Percentiles rank a stretch among this genome's conserved stretches.
Conservation (phyloP, 92 coral and sea anemone genomes). For the Pocillopora grandis region DNA sequence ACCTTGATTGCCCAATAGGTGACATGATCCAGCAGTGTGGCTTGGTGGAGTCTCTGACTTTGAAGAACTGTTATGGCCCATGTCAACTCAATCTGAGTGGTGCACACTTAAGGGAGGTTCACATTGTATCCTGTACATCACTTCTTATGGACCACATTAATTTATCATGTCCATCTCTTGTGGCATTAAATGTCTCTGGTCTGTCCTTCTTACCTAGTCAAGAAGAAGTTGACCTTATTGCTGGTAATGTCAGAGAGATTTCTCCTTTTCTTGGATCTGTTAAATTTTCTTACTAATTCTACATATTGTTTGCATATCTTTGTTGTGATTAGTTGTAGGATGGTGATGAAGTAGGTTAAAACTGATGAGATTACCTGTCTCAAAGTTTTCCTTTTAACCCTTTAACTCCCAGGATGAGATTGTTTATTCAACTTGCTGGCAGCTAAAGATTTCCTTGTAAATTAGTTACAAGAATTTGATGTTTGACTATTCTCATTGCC, state of each 20-base stretch:
- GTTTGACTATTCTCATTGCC: too few relatives aligned
- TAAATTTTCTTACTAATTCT: conserved; percentile 52
- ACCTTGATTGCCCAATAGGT: conserved; percentile 62
- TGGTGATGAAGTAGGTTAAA: too few relatives aligned
- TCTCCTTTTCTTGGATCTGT: conserved; percentile 71
- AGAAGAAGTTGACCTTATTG: conserved; percentile 62
- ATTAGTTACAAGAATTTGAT: too few relatives aligned
- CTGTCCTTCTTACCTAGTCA: conserved; percentile 66
- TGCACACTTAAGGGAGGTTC: conserved; percentile 55
- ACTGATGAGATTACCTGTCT: too few relatives aligned
- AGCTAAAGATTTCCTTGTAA: too few relatives aligned
- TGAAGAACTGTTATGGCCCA: conserved; percentile 79
- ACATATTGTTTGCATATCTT: too few relatives aligned
- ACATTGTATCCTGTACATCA: conserved; percentile 61
- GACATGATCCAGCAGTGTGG: conserved; percentile 54
- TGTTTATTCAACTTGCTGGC: too few relatives aligned
- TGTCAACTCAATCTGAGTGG: conserved; percentile 71
- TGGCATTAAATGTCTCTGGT: conserved; percentile 53
- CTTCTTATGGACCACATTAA: conserved; percentile 76
- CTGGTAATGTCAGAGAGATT: conserved; percentile 52
- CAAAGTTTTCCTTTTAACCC: too few relatives aligned
- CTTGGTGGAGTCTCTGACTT: conserved; percentile 47
- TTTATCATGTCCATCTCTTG: conserved; percentile 71
- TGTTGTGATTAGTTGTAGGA: too few relatives aligned
- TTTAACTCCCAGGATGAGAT: too few relatives aligned